phyloP scores from a whole-genome alignment of 92 coral and sea anemone species.

The Meandrina meandrites region DNA sequence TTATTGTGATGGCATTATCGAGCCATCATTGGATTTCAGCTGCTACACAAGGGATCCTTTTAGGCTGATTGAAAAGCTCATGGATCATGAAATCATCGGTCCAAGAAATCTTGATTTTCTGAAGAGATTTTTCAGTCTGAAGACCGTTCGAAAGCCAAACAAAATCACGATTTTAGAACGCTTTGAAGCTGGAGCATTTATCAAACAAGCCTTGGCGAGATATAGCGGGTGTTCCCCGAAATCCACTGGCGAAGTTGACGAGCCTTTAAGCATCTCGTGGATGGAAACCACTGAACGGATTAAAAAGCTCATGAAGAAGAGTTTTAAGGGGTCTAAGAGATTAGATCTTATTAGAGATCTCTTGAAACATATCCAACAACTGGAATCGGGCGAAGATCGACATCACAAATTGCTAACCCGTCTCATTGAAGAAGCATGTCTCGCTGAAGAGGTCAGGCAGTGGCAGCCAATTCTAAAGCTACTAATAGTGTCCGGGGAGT shows the following conservation, averaged over 20 bases:
- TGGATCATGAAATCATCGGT: background rate
- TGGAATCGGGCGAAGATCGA: background rate
- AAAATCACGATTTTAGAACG: background rate
- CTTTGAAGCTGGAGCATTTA: background rate
- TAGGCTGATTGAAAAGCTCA: background rate
- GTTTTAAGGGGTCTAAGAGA: conserved; percentile 3
- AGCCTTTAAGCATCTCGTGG: background rate
- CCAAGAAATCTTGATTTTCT: background rate
- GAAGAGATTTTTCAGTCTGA: background rate
- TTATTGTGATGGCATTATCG: background rate
- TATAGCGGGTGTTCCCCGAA: background rate
- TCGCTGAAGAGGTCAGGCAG: background rate
- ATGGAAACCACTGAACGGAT: background rate
- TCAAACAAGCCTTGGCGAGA: background rate
- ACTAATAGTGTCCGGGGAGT: background rate
- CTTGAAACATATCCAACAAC: background rate
- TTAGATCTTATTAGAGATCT: background rate
- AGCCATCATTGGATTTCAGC: background rate
- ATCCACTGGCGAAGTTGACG: background rate
- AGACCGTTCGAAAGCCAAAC: background rate
- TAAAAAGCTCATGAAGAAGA: background rate
- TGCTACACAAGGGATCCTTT: background rate
- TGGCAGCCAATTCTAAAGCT: background rate
- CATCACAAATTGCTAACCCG: background rate
- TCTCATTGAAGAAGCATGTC: background rate